Base-by-base conservation (phyloP, 2,113 vertebrate genomes). In the Pachycephala philippinensis region DNA sequence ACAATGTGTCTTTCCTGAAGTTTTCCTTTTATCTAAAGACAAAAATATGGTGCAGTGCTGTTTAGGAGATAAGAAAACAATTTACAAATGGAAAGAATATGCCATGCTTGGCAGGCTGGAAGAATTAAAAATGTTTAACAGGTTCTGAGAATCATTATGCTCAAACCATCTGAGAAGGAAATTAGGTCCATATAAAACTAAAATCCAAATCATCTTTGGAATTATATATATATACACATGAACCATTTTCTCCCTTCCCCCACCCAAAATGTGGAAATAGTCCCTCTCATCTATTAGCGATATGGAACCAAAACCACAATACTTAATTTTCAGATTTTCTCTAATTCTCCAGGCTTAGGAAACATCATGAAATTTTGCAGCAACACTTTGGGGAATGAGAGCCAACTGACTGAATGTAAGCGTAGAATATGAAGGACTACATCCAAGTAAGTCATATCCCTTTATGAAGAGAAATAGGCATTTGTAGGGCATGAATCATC, bases 41-140 rank as follows among this genome's bases (percentile, higher is more conserved):
- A 81, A 72, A 86, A 92, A 31, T 75, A 5, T 70, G 20, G 7
- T 90, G 3, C 69, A 77, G 26, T 68, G 35, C 39, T 91, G 42
- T 95, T 95, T 50, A 77, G 52, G 78, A 95, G 59, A 91, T 93
- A 45, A 91, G 77, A 79, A 97, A 96, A 89, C 20, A 84, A 77
- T 70, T 83, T 86, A 54, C 18, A 53, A 59, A 13, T 47, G 7
- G 49, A 76, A 92, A 85, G n/a, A 94, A 90, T 96, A 81, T 81
- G 82, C 72, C 31, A n/a, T 87, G 15, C 12, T 90, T 77, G 40
- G 21, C 40, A 94, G 64, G 37, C 14, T 59, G 76, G 9, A 72
- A 81, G 10, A 87, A 82, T 70, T 86, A 70, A 70, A 85, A 65
- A 39, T 39, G 60, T 84, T 37, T 30, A 35, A 13, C 23, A 44